Conservation (phyloP, 2,113 vertebrate species). For the Ceyx melanurus region DNA sequence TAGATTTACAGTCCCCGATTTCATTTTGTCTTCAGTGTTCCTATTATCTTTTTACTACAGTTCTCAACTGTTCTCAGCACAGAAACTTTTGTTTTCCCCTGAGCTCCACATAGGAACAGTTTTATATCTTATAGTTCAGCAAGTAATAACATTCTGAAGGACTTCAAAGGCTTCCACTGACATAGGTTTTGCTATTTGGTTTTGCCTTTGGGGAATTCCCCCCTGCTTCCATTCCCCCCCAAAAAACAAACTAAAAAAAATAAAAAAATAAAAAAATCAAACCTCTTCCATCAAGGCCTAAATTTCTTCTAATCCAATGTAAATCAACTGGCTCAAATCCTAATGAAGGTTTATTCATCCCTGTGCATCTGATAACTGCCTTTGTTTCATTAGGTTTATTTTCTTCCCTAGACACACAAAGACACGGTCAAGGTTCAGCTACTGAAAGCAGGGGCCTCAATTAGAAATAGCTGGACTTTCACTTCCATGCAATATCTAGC, state of each 20-base stretch:
- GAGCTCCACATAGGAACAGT: not conserved
- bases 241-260: not conserved
- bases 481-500: not conserved
- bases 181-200: not conserved
- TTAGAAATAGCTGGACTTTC: not conserved
- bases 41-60: constrained; percentile 9
- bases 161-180: constrained; percentile 25
- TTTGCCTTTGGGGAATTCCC: not conserved
- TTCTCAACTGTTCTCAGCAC: not conserved
- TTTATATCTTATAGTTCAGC: not conserved
- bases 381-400: constrained; percentile 42
- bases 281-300: constrained; percentile 33
- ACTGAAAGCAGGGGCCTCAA: constrained; percentile 3
- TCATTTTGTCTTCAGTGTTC: not conserved
- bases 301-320: constrained; percentile 47
- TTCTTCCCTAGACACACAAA: constrained; percentile 39
- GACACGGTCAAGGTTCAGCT: not conserved
- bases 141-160: constrained; percentile 16
- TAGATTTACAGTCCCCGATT: not conserved
- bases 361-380: constrained; percentile 42
- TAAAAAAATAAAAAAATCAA: no score
- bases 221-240: not conserved
- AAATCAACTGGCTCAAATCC: constrained; percentile 46
- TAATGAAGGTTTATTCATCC: constrained; percentile 35
- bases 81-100: constrained; percentile 2